These are phyloP conservation scores for Ferdinandea cuprea DNA, from an alignment of 2,888 invertebrate genomes.

Conservation along the genomic window DNA sequence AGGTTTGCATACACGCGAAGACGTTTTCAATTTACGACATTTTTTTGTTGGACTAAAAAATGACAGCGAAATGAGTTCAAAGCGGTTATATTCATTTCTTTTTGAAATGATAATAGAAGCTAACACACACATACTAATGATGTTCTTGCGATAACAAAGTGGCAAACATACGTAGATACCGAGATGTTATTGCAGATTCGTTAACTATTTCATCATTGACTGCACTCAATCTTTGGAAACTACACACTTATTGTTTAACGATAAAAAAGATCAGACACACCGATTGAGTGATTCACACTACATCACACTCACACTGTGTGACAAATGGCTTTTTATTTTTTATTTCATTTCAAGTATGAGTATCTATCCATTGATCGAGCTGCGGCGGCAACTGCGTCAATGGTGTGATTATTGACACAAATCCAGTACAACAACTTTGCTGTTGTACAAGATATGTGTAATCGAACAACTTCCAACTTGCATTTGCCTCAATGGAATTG, in stretches of 20 bases:
- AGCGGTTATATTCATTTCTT: conserved; percentile 5
- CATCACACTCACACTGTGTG: conserved; percentile 42
- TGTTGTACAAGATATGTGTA: conserved; percentile 5
- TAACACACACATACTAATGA: neutral
- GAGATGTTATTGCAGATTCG: too few species aligned
- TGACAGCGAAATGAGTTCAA: neutral
- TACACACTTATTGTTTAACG: neutral
- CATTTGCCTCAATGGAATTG: conserved; percentile 18
- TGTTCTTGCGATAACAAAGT: conserved; percentile 30
- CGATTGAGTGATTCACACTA: conserved; percentile 8
- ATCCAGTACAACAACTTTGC: conserved; percentile 44
- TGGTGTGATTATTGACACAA: conserved; percentile 64
- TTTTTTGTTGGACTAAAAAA: neutral
- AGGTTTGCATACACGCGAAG: conserved; percentile 27
- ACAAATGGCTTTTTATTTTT: conserved; percentile 47
- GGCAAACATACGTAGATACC: neutral
- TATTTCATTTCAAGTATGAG: conserved; percentile 28
- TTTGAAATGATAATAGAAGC: neutral
- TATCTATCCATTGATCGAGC: conserved; percentile 21
- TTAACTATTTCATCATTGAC: too few species aligned
- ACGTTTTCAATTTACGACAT: neutral
- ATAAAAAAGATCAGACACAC: too few species aligned
- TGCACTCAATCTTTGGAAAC: too few species aligned
- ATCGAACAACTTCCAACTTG: conserved; percentile 34
- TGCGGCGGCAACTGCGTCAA: conserved; percentile 20